Evolutionary conservation across 2,113 vertebrate genomes (phyloP), one percentile per base, ranked within the genome.

Genomic region (Aythya baeri): DNA sequence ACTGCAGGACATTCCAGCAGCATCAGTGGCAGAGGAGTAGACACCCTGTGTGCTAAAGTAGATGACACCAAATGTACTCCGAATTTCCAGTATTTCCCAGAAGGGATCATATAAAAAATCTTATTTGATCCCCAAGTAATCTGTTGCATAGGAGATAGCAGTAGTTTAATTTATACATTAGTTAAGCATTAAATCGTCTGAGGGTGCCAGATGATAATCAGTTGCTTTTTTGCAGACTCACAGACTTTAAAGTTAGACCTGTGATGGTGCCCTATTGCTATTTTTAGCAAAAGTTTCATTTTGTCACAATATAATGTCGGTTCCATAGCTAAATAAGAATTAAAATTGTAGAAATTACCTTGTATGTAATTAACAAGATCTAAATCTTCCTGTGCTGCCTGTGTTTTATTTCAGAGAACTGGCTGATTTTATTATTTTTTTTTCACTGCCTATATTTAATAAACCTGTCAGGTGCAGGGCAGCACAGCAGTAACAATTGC

Each of bases 221-320:
- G 1, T 17, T 77, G 49, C 0, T 27, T 83, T 89, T 66, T 59
- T 36, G n/a, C 22, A 9, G 21, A 25, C 38, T 52, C 2, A 0
- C 17, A 29, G 31, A 32, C 50, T 41, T 32, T 11, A 26, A 36
- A 23, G 52, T 7, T 66, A 57, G 49, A 22, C 6, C 44, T 46
- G 22, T 54, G 29, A 9, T 0, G 0, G 43, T 67, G 29, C 41
- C 16, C 29, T 41, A 1, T 55, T 76, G 79, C 32, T 46, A 0
- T 17, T 67, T 63, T 20, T 58, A 66, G 38, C 26, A 22, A 44
- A 85, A 59, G 9, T 3, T 57, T 74, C 20, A 4, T 29, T 65
- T 49, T 80, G 57, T 91, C 22, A 6, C 32, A 63, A 34, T 0
- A 3, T 6, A 23, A 5, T 59, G 18, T 63, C 1, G 0, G 13